A percentile compares a stretch with the other conserved stretches of the same genome.
Evolutionary conservation across 2,888 invertebrate genomes (phyloP).

Genomic region (Melinaea marsaeus): DNA sequence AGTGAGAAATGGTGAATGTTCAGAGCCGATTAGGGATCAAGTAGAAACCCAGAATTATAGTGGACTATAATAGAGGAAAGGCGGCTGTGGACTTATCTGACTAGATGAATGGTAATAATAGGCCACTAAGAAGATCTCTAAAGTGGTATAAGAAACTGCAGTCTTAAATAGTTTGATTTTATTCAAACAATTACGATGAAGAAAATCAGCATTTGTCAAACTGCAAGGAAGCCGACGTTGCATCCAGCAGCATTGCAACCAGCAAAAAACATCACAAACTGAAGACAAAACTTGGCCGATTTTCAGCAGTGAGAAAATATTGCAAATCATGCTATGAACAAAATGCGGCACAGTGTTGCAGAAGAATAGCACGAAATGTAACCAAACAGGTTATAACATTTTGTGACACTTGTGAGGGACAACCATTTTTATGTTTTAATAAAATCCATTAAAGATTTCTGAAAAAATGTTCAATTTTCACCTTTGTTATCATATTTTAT

Average conservation of each 20-base stretch:
- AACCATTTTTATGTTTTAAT: too few species aligned
- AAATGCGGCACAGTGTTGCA: too few species aligned
- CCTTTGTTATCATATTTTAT: too few species aligned
- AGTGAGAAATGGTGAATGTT: slow-evolving; percentile 9
- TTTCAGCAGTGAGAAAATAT: too few species aligned
- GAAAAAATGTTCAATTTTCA: too few species aligned
- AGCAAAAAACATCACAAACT: too few species aligned
- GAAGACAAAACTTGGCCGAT: too few species aligned
- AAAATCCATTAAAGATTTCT: too few species aligned
- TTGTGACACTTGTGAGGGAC: slow-evolving; percentile 11
- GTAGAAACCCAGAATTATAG: slow-evolving; percentile 33
- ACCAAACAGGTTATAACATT: slow-evolving; percentile 31
- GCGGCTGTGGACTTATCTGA: slow-evolving; percentile 22
- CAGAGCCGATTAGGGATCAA: slow-evolving; percentile 11
- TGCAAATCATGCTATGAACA: too few species aligned
- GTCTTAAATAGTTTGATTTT: slow-evolving; percentile 16
- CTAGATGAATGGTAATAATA: slow-evolving; percentile 22
- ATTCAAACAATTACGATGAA: slow-evolving; percentile 30
- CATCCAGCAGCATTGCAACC: too few species aligned
- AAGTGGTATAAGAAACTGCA: slow-evolving; percentile 22
- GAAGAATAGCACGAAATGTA: slow-evolving; percentile 24
- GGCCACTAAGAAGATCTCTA: slow-evolving; percentile 20
- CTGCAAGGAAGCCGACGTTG: slow-evolving; percentile 15
- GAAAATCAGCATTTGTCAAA: slow-evolving; percentile 23
- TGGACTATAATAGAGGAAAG: slow-evolving; percentile 37